phyloP scores from a whole-genome alignment of 2,888 invertebrate species.

The Chrysolina haemoptera region DNA sequence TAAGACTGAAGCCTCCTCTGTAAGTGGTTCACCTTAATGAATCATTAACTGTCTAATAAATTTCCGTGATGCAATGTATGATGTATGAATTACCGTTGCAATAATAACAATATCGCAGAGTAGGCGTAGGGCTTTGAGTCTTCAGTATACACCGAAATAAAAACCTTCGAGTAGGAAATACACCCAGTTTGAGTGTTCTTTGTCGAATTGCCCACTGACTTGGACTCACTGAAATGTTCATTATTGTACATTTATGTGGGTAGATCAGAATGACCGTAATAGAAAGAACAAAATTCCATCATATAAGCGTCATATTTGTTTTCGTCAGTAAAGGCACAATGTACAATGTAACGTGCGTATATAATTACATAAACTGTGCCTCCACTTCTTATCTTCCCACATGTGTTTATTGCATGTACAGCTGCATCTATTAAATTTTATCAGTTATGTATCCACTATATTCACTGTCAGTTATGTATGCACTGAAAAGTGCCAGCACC shows the following conservation, averaged over 20 bases:
- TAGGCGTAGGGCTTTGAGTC: not conserved
- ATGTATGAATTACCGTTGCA: conserved; percentile 12
- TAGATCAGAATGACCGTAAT: conserved; percentile 19
- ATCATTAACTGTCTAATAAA: conserved; percentile 21
- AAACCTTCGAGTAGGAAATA: not conserved
- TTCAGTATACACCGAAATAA: not conserved
- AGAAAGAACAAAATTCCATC: conserved; percentile 25
- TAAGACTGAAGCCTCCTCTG: not conserved
- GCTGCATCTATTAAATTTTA: conserved; percentile 33
- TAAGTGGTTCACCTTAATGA: conserved; percentile 18
- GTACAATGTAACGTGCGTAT: conserved; percentile 34
- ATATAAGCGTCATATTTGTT: conserved; percentile 30
- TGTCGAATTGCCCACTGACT: not conserved
- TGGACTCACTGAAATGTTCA: not conserved
- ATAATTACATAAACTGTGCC: conserved; percentile 39
- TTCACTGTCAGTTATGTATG: conserved; percentile 7
- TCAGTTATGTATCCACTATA: conserved; percentile 36
- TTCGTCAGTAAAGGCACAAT: conserved; percentile 37
- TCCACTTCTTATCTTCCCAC: conserved; percentile 39
- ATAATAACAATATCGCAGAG: conserved; percentile 1
- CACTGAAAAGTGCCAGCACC: not conserved
- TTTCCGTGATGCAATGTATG: conserved; percentile 16
- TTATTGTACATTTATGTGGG: conserved; percentile 18
- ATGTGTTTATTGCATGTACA: conserved; percentile 23
- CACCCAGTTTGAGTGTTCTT: not conserved